Evolutionary conservation across 2,888 invertebrate genomes (phyloP).

Genomic region (Metellina segmentata): DNA sequence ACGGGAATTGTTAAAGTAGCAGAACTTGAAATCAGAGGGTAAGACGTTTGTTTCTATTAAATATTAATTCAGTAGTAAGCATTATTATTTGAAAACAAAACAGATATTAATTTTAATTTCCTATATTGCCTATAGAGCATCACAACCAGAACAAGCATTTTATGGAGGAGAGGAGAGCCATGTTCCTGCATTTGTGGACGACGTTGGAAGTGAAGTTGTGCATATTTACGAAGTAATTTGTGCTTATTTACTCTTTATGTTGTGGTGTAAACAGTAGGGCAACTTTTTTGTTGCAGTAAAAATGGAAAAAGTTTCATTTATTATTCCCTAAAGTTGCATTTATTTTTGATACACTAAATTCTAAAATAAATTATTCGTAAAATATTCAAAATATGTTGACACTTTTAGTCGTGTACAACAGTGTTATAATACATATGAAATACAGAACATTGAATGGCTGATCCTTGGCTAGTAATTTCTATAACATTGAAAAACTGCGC

Average conservation of each 20-base stretch:
- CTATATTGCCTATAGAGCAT: constrained; percentile 77
- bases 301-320: too few species aligned
- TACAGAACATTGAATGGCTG: too few species aligned
- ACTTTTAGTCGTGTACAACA: too few species aligned
- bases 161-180: constrained; percentile 93
- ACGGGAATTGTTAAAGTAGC: constrained; percentile 80
- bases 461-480: too few species aligned
- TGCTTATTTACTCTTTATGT: neutral
- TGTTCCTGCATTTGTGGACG: constrained; percentile 86
- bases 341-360: too few species aligned
- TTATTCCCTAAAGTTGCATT: too few species aligned
- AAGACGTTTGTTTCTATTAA: constrained; percentile 67
- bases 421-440: too few species aligned
- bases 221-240: constrained; percentile 82
- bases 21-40: constrained; percentile 80
- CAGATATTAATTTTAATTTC: neutral
- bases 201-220: constrained; percentile 81
- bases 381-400: too few species aligned
- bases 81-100: neutral
- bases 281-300: too few species aligned
- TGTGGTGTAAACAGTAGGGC: too few species aligned
- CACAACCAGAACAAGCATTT: constrained; percentile 89
- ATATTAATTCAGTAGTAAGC: neutral
- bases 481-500: too few species aligned
- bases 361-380: too few species aligned